phyloP scores from a whole-genome alignment of 2,888 invertebrate genomes.

The Lysandra bellargus region DNA sequence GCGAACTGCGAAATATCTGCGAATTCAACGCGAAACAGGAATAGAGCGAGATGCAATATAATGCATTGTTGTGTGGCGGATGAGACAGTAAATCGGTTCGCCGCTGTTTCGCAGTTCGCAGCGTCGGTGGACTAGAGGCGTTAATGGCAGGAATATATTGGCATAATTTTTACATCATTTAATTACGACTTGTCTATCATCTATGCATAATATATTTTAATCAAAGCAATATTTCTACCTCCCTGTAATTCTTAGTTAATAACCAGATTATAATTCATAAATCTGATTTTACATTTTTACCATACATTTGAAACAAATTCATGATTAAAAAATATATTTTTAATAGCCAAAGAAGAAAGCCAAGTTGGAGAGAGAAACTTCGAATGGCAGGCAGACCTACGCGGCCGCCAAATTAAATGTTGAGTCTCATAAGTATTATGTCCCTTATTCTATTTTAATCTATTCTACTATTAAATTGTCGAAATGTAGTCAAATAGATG shows the following conservation, averaged over 20 bases:
- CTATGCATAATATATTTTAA: not conserved
- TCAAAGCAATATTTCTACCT: not conserved
- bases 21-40: too few relatives aligned
- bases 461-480: slow-evolving; percentile 22
- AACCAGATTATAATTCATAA: slow-evolving; percentile 17
- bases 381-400: slow-evolving; percentile 53
- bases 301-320: not conserved
- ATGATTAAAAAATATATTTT: slow-evolving; percentile 47
- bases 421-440: slow-evolving; percentile 58
- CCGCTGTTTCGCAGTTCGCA: too few relatives aligned
- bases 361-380: slow-evolving; percentile 58
- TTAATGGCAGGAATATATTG: too few relatives aligned
- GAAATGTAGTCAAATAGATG: slow-evolving; percentile 13
- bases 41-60: too few relatives aligned
- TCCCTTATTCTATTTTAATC: slow-evolving; percentile 27
- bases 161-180: not conserved
- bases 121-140: too few relatives aligned
- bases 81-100: too few relatives aligned
- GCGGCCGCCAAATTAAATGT: slow-evolving; percentile 67
- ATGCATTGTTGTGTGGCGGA: too few relatives aligned
- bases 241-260: slow-evolving; percentile 20
- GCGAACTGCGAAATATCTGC: too few relatives aligned
- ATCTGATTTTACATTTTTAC: not conserved
- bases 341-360: slow-evolving; percentile 73
- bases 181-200: not conserved